Evolutionary conservation across 2,888 invertebrate species (phyloP), one percentile per base, ranked within the genome.

Genomic region (Erynnis tages): DNA sequence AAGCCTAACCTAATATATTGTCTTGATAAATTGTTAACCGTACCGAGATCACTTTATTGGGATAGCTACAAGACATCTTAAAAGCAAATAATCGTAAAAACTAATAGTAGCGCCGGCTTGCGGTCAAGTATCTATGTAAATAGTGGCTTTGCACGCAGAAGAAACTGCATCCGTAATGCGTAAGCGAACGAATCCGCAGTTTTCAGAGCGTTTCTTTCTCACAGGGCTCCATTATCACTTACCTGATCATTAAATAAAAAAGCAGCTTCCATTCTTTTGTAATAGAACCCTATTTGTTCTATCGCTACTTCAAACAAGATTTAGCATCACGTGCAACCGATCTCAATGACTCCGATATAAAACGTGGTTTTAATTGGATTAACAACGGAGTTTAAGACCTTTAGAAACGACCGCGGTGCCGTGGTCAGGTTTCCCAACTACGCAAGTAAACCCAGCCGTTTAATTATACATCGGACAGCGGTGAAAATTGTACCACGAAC

Each of bases 161-260:
- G 29, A 27, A 19, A 19, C 43, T 29, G 19, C 43, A 43, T 25
- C 54, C 54, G 56, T 50, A 38, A 13, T 11, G 13, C 40, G 27
- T 14, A 48, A 54, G 45, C 23, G 67, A 67, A 65, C 61, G 60
- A 68, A 73, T 65, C 66, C 61, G 66, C 57, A 58, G 67, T 74
- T 73, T 77, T 70, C 69, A 76, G 76, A 74, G 74, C 78, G 70
- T 66, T 66, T 69, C 74, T 66, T 79, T 80, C 80, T 73, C 77
- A 80, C 77, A 76, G 66, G 56, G 54, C 57, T 67, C 62, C 46
- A 45, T 59, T 66, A 68, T 62, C 67, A 32, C 40, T 32, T 10
- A 38, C 45, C 23, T 23, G 45, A 32, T 34, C 45, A 25, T 53
- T 53, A 27, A 46, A 45, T 37, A 44, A 57, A 53, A 64, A 63